Base-by-base conservation (phyloP, 2,797 vertebrate species). In the Liasis olivaceus region DNA sequence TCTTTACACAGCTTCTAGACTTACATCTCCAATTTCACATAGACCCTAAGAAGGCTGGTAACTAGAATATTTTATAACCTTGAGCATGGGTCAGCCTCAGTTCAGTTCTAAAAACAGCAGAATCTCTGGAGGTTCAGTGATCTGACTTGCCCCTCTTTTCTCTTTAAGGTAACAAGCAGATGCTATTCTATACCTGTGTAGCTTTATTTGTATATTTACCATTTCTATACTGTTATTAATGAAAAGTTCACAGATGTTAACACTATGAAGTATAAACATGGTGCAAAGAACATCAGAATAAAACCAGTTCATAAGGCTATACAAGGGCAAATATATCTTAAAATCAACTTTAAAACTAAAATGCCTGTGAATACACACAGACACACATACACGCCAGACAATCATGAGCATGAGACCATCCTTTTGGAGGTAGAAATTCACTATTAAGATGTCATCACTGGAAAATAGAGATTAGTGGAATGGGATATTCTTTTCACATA, bases 61-160 rank as follows among this genome's bases (percentile, higher is more conserved):
- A 94, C 81, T 87, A 93, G 89, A 94, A 95, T 93, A 31, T 69
- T 93, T 14, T 77, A 77, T 94, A 96, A 93, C 72, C 92, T 94
- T 96, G 89, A 94, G 91, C 86, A 86, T 93, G 84, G 95, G 96
- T 96, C 96, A 97, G 90, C 69, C 77, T 85, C 90, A 97, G 94
- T 96, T 96, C 96, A 97, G 59, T 91, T 95, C 96, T 95, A 96
- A 96, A 97, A 96, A 96, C 95, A 96, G 0, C 0, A 13, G 42
- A 94, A 88, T 42, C 89, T 93, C 90, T 85, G 89, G 64, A 60
- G 62, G 93, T 89, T 90, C 93, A 95, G 93, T 56, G 93, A 0
- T 88, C 87, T 0, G 0, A 94, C 59, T 36, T 91, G 54, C 85
- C 88, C 92, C 93, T 47, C 54, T 56, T 85, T 69, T 89, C 36